Evolutionary conservation across 2,113 vertebrate species (phyloP).

Genomic region (Pogonocichla stellata): DNA sequence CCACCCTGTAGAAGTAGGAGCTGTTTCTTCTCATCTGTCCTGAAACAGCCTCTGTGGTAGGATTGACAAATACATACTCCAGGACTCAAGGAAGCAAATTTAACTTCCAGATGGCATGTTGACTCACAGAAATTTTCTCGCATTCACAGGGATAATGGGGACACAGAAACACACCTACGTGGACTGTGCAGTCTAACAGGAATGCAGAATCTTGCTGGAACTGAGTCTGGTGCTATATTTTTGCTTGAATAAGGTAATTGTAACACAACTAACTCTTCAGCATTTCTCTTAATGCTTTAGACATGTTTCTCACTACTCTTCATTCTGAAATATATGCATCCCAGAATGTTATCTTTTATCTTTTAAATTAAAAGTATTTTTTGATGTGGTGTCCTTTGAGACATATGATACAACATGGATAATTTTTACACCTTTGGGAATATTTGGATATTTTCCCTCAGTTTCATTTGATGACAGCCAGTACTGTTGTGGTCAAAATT

Average conservation of each 20-base stretch:
- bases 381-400: background rate
- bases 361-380: background rate
- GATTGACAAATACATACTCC: background rate
- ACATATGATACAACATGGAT: background rate
- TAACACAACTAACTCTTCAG: background rate
- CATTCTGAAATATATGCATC: background rate
- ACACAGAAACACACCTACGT: fast-evolving
- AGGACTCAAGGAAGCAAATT: background rate
- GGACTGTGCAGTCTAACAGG: background rate
- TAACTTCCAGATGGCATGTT: background rate
- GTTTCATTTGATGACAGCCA: background rate
- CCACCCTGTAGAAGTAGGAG: background rate
- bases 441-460: too few species aligned
- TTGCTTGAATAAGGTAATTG: background rate
- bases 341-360: background rate
- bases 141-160: background rate
- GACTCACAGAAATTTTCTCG: background rate
- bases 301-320: background rate
- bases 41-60: background rate
- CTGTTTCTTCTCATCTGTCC: background rate
- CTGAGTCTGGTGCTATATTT: background rate
- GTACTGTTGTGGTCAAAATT: background rate
- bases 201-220: background rate
- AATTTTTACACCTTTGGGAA: too few species aligned
- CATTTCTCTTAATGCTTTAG: background rate